Percentiles rank a stretch among this genome's conserved stretches.
Evolutionary conservation across 2,797 vertebrate species (phyloP).

Genomic region (Propithecus perrieri): DNA sequence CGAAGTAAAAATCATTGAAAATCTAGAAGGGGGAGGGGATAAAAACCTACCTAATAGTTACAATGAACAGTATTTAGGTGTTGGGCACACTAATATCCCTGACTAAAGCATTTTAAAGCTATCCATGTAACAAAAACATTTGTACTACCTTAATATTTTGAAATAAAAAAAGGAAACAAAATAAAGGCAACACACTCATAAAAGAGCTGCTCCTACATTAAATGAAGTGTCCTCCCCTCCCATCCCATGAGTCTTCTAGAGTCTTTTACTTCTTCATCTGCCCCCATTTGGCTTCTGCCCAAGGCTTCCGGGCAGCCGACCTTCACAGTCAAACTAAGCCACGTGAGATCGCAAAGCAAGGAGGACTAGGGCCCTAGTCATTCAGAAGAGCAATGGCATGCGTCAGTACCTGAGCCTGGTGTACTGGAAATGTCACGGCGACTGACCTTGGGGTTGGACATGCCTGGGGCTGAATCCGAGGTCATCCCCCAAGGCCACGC

Average conservation of each 20-base stretch:
- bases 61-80: no score
- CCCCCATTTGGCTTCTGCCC: neutral
- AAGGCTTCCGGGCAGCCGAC: neutral
- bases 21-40: neutral
- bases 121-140: no score
- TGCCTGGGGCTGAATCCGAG: neutral
- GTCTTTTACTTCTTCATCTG: neutral
- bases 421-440: neutral
- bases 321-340: neutral
- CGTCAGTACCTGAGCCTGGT: neutral
- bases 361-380: neutral
- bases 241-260: neutral
- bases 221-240: neutral
- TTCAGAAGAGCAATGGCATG: rapidly evolving
- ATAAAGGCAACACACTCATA: neutral
- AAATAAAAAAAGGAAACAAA: no score
- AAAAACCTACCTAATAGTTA: no score
- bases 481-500: neutral
- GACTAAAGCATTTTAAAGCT: no score
- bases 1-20: neutral
- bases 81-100: no score
- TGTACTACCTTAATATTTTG: no score
- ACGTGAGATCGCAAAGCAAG: neutral
- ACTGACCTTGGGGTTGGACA: neutral
- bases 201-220: neutral